Percentiles rank a stretch among this genome's conserved stretches.
Conservation (phyloP, 2,113 vertebrate genomes). For the Neoarius graeffei region DNA sequence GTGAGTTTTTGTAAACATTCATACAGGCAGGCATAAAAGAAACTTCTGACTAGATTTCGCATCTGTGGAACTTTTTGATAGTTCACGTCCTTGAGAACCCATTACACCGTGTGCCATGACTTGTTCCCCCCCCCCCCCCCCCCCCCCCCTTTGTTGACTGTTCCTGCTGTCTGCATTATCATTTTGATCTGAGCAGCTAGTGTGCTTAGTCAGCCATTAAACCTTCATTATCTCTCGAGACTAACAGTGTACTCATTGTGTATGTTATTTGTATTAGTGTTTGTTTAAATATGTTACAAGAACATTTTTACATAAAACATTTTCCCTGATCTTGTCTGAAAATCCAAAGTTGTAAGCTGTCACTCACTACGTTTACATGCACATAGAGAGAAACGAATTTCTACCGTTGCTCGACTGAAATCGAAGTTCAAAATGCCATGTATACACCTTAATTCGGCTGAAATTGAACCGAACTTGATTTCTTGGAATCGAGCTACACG, state of each 20-base stretch:
- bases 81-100: conserved; percentile 20
- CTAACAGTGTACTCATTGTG: not conserved
- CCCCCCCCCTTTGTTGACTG: conserved; percentile 7
- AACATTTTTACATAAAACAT: too few species aligned
- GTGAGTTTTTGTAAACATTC: not conserved
- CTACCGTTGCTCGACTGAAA: too few species aligned
- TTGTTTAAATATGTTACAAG: not conserved
- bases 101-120: conserved; percentile 13
- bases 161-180: conserved; percentile 9
- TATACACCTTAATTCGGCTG: too few species aligned
- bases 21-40: not conserved
- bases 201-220: not conserved
- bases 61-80: not conserved
- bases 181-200: conserved; percentile 34
- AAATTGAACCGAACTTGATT: too few species aligned
- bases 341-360: not conserved
- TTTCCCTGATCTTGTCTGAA: not conserved
- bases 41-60: not conserved
- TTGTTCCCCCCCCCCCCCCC: too few species aligned
- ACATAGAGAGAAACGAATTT: too few species aligned
- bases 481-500: too few species aligned
- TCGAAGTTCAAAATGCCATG: too few species aligned
- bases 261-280: too few species aligned
- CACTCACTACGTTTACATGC: too few species aligned
- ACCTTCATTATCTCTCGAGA: conserved; percentile 28